A percentile compares a stretch with the other conserved stretches of the same genome.
Evolutionary conservation across 1,140 invertebrate genomes (phyloP).

Genomic region (Leptinotarsa texana): DNA sequence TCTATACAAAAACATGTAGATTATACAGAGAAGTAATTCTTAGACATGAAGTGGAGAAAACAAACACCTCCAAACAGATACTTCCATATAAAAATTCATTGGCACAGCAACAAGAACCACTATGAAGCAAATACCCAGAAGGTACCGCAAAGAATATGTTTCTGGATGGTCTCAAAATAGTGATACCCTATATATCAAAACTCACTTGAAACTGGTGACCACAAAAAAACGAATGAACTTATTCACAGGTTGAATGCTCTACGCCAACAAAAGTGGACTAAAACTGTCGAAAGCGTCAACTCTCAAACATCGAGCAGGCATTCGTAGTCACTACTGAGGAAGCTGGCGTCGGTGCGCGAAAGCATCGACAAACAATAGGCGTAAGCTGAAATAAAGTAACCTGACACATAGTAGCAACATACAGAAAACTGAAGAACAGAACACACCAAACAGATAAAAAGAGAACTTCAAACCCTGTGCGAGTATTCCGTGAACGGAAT

Average conservation of each 20-base stretch:
- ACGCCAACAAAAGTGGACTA: constrained; percentile 31
- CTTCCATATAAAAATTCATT: too few relatives aligned
- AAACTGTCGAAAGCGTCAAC: constrained; percentile 34
- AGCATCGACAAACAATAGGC: constrained; percentile 16
- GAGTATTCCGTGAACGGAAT: constrained; percentile 28
- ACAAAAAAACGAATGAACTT: constrained; percentile 34
- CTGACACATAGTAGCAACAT: constrained; percentile 14
- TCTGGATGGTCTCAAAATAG: constrained; percentile 28
- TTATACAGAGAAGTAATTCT: too few relatives aligned
- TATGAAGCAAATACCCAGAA: constrained; percentile 30
- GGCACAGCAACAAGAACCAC: neutral
- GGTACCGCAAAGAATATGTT: constrained; percentile 29
- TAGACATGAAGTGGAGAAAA: too few relatives aligned
- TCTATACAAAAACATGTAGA: too few relatives aligned
- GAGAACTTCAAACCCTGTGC: constrained; percentile 30
- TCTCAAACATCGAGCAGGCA: constrained; percentile 32
- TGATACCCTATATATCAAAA: constrained; percentile 24
- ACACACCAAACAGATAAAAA: constrained; percentile 22
- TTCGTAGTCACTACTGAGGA: constrained; percentile 30
- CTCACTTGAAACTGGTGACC: constrained; percentile 31
- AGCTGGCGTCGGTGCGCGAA: constrained; percentile 25
- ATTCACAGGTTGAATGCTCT: constrained; percentile 28
- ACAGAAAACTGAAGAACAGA: constrained; percentile 33
- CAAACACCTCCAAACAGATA: too few relatives aligned
- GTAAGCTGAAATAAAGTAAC: constrained; percentile 31